Conservation (phyloP, 1,140 invertebrate species). For the Tribolium castaneum region DNA sequence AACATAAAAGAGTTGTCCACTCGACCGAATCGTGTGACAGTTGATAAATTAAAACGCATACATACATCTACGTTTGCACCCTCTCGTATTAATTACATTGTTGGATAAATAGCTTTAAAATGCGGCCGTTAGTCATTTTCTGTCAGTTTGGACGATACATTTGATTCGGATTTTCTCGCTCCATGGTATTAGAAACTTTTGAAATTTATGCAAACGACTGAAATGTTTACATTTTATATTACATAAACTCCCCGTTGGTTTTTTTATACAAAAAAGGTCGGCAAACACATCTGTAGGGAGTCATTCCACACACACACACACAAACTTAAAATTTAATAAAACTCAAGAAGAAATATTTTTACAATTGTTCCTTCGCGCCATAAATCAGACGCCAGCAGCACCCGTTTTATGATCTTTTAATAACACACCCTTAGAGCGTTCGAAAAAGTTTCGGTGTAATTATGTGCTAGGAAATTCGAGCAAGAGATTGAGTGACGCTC, state of each 20-base stretch:
- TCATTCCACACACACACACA: neutral
- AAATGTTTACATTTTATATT: conserved; percentile 26
- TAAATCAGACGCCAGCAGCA: conserved; percentile 26
- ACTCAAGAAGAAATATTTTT: conserved; percentile 41
- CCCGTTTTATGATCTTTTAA: conserved; percentile 43
- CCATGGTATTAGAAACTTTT: neutral
- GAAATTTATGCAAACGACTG: neutral
- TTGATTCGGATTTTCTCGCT: conserved; percentile 1
- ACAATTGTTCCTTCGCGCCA: conserved; percentile 33
- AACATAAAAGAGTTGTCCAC: conserved; percentile 32
- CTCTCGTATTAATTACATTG: conserved; percentile 37
- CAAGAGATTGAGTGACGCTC: conserved; percentile 12
- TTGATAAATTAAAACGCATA: conserved; percentile 37
- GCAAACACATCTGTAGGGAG: conserved; percentile 36
- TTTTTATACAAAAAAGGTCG: conserved; percentile 2
- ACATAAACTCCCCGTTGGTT: conserved; percentile 30
- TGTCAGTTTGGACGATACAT: conserved; percentile 4
- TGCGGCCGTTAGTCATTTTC: conserved; percentile 19
- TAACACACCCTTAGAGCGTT: conserved; percentile 37
- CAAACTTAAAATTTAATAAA: conserved; percentile 45
- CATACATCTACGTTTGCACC: conserved; percentile 13
- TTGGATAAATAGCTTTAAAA: conserved; percentile 36
- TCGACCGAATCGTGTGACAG: conserved; percentile 32
- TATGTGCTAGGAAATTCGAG: conserved; percentile 27
- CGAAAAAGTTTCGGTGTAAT: conserved; percentile 11